Percentiles rank a stretch among this genome's conserved stretches.
Conservation (phyloP, 1,140 invertebrate species). For the Neuroterus valhalla region DNA sequence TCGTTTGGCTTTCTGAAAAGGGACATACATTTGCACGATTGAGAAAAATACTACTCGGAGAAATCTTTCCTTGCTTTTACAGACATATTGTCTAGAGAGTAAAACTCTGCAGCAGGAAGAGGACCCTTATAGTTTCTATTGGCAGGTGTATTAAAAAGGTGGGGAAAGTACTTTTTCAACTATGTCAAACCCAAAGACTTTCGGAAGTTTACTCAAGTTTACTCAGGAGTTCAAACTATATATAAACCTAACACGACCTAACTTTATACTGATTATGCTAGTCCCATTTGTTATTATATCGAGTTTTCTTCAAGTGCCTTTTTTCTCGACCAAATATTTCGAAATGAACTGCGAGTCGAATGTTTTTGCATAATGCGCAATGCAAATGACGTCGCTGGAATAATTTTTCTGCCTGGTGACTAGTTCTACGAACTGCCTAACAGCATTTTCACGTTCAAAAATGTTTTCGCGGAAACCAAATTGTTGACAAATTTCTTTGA, state of each 20-base stretch:
- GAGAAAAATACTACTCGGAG: not conserved
- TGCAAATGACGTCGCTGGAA: constrained; percentile 1
- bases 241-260: constrained; percentile 37
- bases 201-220: constrained; percentile 38
- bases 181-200: constrained; percentile 36
- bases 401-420: not conserved
- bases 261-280: no score
- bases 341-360: constrained; percentile 42
- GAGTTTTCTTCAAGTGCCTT: not conserved
- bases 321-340: constrained; percentile 35
- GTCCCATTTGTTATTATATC: constrained; percentile 33
- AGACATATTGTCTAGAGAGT: not conserved
- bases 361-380: constrained; percentile 41
- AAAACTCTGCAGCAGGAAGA: not conserved
- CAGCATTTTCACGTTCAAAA: no score
- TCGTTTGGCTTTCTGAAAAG: not conserved
- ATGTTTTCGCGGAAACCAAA: not conserved
- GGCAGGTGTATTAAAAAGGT: not conserved
- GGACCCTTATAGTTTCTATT: not conserved
- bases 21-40: no score
- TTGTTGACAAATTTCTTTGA: not conserved
- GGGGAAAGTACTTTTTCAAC: not conserved
- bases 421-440: not conserved
- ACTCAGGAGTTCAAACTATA: constrained; percentile 46
- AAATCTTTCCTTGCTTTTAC: not conserved